phyloP scores from a whole-genome alignment of 2,888 invertebrate genomes.

The Limenitis camilla region DNA sequence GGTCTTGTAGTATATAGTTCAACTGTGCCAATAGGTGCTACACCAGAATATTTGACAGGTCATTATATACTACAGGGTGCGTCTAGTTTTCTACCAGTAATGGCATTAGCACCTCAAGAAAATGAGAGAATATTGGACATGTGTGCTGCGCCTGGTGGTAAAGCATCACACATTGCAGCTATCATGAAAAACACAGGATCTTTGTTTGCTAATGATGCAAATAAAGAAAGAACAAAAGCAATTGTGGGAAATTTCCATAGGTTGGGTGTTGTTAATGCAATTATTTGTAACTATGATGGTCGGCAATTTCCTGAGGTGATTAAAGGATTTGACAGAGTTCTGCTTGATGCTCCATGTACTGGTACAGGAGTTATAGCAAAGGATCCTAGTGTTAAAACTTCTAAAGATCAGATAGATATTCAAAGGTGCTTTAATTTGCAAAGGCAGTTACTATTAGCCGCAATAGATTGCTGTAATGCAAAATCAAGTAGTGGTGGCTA shows the following conservation, averaged over 20 bases:
- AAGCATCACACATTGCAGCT: constrained; percentile 97
- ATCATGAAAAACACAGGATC: constrained; percentile 99
- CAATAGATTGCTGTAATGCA: constrained; percentile 97
- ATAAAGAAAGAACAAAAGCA: constrained; percentile 90
- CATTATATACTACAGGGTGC: constrained; percentile 98
- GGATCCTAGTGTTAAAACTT: constrained; percentile 96
- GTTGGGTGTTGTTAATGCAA: constrained; percentile 94
- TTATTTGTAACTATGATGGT: constrained; percentile 93
- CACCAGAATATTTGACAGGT: constrained; percentile 98
- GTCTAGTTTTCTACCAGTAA: constrained; percentile 96
- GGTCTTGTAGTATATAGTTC: constrained; percentile 97
- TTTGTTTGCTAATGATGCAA: constrained; percentile 96
- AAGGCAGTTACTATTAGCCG: constrained; percentile 91
- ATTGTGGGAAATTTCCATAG: constrained; percentile 97
- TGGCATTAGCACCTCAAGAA: constrained; percentile 97
- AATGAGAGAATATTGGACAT: constrained; percentile 96
- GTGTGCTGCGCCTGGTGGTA: constrained; percentile 99
- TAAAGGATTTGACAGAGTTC: constrained; percentile 94
- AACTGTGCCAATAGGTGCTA: constrained; percentile 97
- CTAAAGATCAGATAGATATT: constrained; percentile 91
- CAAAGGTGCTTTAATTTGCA: constrained; percentile 94
- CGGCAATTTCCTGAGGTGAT: constrained; percentile 87
- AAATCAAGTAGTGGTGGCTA: constrained; percentile 94
- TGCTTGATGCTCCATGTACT: constrained; percentile 98
- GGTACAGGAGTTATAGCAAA: constrained; percentile 99